These are phyloP conservation scores for Aphidius gifuensis DNA, from an alignment of 1,140 invertebrate species.

Conservation along the genomic window DNA sequence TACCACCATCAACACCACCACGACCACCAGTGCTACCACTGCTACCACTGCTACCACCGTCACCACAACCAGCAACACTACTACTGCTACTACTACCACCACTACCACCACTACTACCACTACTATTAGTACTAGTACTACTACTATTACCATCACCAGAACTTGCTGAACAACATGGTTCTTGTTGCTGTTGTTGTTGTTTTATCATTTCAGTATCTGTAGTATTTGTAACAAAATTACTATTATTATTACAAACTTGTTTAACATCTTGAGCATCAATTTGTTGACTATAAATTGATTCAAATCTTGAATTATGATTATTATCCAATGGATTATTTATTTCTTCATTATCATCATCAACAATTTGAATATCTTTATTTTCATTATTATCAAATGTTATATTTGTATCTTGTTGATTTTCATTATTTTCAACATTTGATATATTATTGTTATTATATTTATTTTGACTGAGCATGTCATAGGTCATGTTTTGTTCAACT, in stretches of 20 bases:
- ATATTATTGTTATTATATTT: constrained; percentile 28
- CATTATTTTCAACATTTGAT: constrained; percentile 41
- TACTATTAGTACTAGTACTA: constrained; percentile 34
- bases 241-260: constrained; percentile 46
- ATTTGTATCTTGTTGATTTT: constrained; percentile 19
- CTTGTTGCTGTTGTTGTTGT: constrained; percentile 35
- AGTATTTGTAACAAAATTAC: constrained; percentile 32
- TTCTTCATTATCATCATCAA: constrained; percentile 36
- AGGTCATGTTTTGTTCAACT: not conserved
- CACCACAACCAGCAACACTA: constrained; percentile 39
- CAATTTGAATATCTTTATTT: constrained; percentile 31
- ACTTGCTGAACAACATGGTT: constrained; percentile 38
- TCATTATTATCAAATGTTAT: constrained; percentile 38
- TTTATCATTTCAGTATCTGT: constrained; percentile 25
- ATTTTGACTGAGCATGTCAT: constrained; percentile 38
- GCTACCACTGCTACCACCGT: constrained; percentile 31
- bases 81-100: constrained; percentile 45
- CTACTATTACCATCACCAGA: constrained; percentile 50
- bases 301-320: constrained; percentile 54
- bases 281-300: constrained; percentile 51
- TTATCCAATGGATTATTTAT: constrained; percentile 48
- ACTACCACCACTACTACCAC: constrained; percentile 43
- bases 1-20: constrained; percentile 28
- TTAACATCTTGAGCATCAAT: constrained; percentile 41
- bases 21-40: not conserved